phyloP scores from a whole-genome alignment of 2,797 vertebrate genomes.

The Sebastes trivittatus region DNA sequence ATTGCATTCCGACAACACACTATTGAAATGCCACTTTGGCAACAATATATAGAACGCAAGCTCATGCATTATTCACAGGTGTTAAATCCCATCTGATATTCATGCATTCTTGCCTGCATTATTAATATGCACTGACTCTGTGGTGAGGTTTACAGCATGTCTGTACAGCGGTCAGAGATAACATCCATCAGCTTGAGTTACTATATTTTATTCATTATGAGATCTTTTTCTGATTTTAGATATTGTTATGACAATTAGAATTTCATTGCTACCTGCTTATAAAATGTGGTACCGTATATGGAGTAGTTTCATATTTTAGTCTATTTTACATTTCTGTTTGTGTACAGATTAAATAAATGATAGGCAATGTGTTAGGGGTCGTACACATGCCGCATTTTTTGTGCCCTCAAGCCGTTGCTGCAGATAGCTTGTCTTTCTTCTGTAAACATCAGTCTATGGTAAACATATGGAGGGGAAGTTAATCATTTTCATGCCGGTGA shows the following conservation, averaged over 20 bases:
- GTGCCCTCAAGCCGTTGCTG: too few species aligned
- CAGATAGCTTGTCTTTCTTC: too few species aligned
- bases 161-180: neutral
- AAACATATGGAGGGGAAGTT: too few species aligned
- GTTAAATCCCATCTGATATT: neutral
- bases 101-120: neutral
- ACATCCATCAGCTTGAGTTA: neutral
- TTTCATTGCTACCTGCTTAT: neutral
- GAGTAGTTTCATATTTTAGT: neutral
- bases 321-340: neutral
- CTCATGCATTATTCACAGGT: constrained; percentile 1
- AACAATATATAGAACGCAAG: neutral
- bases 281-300: neutral
- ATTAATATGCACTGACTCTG: neutral
- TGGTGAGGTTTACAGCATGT: neutral
- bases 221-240: neutral
- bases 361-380: too few species aligned
- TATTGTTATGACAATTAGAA: neutral
- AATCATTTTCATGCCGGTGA: too few species aligned
- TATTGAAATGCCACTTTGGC: neutral
- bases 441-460: too few species aligned
- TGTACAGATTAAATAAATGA: neutral
- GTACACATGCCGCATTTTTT: too few species aligned
- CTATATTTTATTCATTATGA: neutral
- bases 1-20: neutral